These are phyloP conservation scores for Collichthys lucidus DNA, from an alignment of 2,113 vertebrate species.

Conservation along the genomic window DNA sequence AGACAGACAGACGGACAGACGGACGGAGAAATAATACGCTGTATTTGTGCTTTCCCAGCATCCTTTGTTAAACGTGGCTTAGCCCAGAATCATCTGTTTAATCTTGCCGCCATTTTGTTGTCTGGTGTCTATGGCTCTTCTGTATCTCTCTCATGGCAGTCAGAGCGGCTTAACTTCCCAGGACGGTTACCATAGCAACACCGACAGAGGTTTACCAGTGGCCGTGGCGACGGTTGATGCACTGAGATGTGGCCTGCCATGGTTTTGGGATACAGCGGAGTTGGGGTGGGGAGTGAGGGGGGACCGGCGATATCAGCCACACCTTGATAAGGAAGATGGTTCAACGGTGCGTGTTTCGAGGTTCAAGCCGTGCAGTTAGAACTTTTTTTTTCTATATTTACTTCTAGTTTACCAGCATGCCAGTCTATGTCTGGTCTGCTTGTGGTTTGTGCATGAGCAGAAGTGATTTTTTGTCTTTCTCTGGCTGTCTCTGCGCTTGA, in stretches of 20 bases:
- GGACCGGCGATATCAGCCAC: constrained; percentile 1
- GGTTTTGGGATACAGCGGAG: constrained; percentile 48
- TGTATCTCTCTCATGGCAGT: constrained; percentile 70
- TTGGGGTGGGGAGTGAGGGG: background rate
- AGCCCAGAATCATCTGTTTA: constrained; percentile 74
- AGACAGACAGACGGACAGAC: background rate
- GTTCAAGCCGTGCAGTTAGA: background rate
- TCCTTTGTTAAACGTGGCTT: constrained; percentile 71
- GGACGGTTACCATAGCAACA: constrained; percentile 82
- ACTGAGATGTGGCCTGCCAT: constrained; percentile 55
- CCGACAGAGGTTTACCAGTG: constrained; percentile 77
- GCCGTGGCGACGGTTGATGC: constrained; percentile 76
- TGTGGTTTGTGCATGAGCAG: background rate
- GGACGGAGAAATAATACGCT: constrained; percentile 17
- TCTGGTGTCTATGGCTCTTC: constrained; percentile 55
- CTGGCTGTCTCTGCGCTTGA: background rate
- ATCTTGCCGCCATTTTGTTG: constrained; percentile 82
- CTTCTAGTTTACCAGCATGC: background rate
- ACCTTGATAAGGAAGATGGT: constrained; percentile 30
- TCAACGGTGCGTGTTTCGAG: background rate
- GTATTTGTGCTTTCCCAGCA: constrained; percentile 58
- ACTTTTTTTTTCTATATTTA: constrained; percentile 6
- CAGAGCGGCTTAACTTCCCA: constrained; percentile 73
- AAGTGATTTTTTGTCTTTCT: constrained; percentile 20
- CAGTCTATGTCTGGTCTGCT: background rate